Conservation (phyloP, 1,140 invertebrate species). For the Drosophila malerkotliana region DNA sequence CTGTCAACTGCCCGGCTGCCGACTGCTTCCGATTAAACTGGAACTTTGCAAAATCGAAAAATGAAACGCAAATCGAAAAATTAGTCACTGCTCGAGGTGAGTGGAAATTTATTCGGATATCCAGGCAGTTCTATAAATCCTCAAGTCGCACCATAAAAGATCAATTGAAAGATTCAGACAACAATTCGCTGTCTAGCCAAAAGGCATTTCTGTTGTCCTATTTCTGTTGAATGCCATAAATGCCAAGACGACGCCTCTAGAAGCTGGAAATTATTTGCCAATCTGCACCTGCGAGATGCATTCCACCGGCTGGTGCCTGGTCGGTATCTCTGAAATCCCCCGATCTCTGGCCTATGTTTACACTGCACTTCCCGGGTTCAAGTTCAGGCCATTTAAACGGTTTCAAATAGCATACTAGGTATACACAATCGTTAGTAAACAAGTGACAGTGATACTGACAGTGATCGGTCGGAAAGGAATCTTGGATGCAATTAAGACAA, state of each 20-base stretch:
- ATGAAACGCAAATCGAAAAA: constrained; percentile 18
- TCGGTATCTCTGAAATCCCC: not conserved
- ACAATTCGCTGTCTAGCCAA: constrained; percentile 36
- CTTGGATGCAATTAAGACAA: constrained; percentile 12
- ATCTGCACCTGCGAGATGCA: constrained; percentile 70
- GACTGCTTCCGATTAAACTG: constrained; percentile 56
- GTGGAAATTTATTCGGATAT: constrained; percentile 13
- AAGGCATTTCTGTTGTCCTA: constrained; percentile 36
- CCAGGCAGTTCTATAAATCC: constrained; percentile 13
- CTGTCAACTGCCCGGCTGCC: constrained; percentile 7
- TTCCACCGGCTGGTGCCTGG: constrained; percentile 12
- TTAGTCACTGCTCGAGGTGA: constrained; percentile 23
- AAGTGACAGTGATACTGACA: constrained; percentile 6
- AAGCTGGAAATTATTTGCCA: constrained; percentile 68
- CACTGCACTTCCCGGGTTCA: constrained; percentile 42
- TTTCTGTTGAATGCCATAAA: constrained; percentile 62
- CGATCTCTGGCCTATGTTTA: constrained; percentile 13
- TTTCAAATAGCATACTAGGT: constrained; percentile 5
- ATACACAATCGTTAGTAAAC: not conserved
- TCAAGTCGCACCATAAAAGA: constrained; percentile 24
- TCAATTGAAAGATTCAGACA: constrained; percentile 29
- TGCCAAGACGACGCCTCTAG: constrained; percentile 36
- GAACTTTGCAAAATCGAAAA: constrained; percentile 5
- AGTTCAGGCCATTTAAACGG: constrained; percentile 19
- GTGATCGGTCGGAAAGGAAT: constrained; percentile 21